A percentile compares a stretch with the other conserved stretches of the same genome.
phyloP scores from a whole-genome alignment of 2,888 invertebrate genomes.

The Cristatella mucedo region DNA sequence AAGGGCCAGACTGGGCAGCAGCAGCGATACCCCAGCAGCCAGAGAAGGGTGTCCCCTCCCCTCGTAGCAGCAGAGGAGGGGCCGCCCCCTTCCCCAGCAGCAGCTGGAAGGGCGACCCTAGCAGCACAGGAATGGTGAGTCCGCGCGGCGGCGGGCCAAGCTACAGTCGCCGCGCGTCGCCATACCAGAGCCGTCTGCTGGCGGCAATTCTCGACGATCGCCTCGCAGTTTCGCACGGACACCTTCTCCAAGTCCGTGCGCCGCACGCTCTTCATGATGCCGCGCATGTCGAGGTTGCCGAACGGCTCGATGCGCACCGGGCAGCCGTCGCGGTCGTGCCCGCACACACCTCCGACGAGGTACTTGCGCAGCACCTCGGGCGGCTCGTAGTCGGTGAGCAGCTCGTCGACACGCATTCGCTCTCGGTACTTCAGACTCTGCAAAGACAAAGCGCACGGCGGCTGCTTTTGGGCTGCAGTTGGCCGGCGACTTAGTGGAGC shows the following conservation, averaged over 20 bases:
- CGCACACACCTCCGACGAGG: constrained; percentile 58
- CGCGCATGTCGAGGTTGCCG: constrained; percentile 28
- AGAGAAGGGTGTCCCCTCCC: no score
- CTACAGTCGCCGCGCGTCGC: no score
- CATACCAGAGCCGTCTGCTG: constrained; percentile 27
- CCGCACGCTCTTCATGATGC: constrained; percentile 9
- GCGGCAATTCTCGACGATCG: constrained; percentile 25
- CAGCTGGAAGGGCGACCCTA: no score
- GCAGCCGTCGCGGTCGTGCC: constrained; percentile 64
- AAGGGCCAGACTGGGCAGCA: no score
- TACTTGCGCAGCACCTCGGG: constrained; percentile 44
- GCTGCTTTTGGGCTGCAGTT: no score
- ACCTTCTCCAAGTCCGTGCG: constrained; percentile 10
- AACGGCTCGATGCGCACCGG: constrained; percentile 61
- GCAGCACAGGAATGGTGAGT: no score
- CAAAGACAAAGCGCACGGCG: no score
- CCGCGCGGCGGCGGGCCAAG: no score
- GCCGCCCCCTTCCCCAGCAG: no score
- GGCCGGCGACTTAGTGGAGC: no score
- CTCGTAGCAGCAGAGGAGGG: no score
- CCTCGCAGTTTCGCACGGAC: constrained; percentile 23
- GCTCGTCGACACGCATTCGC: constrained; percentile 15
- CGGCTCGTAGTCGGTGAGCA: constrained; percentile 16
- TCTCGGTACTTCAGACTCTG: constrained; percentile 14
- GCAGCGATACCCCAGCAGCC: no score